Evolutionary conservation across 1,140 invertebrate genomes (phyloP).

Genomic region (Drosophila sp.): DNA sequence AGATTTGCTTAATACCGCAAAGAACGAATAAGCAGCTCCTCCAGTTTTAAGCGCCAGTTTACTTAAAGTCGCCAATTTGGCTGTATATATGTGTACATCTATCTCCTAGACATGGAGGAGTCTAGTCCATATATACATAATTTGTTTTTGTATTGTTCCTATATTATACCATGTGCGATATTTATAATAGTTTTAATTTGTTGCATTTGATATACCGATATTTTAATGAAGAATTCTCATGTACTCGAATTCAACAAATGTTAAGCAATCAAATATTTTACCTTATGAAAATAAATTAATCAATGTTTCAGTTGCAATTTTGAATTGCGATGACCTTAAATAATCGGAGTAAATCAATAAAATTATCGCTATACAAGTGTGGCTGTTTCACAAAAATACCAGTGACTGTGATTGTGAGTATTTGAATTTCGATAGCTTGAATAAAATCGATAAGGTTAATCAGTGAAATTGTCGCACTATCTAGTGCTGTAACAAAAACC

Average conservation of each 20-base stretch:
- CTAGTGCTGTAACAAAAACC: neutral
- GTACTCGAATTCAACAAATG: conserved; percentile 12
- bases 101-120: no score
- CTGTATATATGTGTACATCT: neutral
- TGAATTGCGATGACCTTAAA: no score
- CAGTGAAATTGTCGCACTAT: no score
- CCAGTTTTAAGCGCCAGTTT: neutral
- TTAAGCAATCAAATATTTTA: neutral
- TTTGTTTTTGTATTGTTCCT: conserved; percentile 4
- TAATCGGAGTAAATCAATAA: no score
- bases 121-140: neutral
- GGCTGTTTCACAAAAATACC: no score
- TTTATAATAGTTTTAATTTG: conserved; percentile 2
- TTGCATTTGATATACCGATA: conserved; percentile 15
- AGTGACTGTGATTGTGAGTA: no score
- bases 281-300: neutral
- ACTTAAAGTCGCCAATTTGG: conserved; percentile 2
- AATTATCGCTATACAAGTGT: no score
- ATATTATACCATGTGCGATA: neutral
- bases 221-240: conserved; percentile 13
- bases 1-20: conserved; percentile 21
- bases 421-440: no score
- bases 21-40: conserved; percentile 1
- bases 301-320: no score
- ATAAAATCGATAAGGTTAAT: neutral